Evolutionary conservation across 1,140 invertebrate species (phyloP), one percentile per base, ranked within the genome.

Genomic region (Brachionus calyciflorus): DNA sequence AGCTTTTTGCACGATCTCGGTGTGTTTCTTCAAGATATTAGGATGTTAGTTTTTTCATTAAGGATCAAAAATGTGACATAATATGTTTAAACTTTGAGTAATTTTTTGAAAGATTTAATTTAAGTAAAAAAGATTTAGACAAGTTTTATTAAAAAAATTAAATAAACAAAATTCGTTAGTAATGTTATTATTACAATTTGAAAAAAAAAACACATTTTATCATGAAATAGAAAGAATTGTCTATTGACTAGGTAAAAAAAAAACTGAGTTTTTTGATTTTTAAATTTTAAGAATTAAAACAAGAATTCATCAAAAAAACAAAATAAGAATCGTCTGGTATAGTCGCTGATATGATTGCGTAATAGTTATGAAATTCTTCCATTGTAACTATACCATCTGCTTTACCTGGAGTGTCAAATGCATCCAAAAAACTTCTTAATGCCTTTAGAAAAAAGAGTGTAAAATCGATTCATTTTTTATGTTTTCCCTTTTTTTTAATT

Each of bases 331-430:
- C 69, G 40, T 73, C 69, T 55, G 69, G 69, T 21, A 73, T 73
- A 7, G 46, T 51, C 19, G 69, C 51, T 73, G 69, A 73, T 51
- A 73, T 55, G 19, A 73, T 73, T 24, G 69, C 46, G 26, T 73
- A 73, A 49, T 73, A 73, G 40, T 73, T 73, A 37, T 55, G 69
- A 73, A 73, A 73, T 49, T 73, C 69, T 30, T 73, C 69, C 69
- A 40, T 73, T 3, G 69, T 73, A 9, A 73, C 69, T 3, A 73
- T 51, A 19, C 69, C 69, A 24, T 73, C 69, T 4, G 69, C 46
- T 55, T 33, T 49, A 26, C 69, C 69, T 21, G 69, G 69, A 1
- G 69, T 73, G 19, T 73, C 69, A 49, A 73, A 73, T 40, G 69
- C 44, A 55, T 73, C 69, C 10, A 73, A 37, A 55, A 73, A 73